phyloP scores from a whole-genome alignment of 2,113 vertebrate genomes.

The Pampusana beccarii region DNA sequence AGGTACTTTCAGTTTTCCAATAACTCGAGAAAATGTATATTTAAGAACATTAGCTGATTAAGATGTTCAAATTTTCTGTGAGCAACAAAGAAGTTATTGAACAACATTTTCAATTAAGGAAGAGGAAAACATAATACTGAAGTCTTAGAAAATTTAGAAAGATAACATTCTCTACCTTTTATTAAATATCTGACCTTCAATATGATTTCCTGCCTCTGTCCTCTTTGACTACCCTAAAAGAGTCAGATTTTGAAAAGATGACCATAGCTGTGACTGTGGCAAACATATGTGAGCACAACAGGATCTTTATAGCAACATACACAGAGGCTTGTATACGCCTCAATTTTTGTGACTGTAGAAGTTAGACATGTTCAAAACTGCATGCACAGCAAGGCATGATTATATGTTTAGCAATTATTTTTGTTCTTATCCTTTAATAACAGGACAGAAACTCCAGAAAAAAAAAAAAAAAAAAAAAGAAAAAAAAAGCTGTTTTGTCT shows the following conservation, averaged over 20 bases:
- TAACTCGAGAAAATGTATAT: neutral
- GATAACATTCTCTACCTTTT: neutral
- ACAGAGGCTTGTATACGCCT: neutral
- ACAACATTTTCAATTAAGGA: neutral
- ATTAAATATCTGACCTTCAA: neutral
- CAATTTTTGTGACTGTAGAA: neutral
- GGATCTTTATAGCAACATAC: neutral
- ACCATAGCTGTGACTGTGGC: neutral
- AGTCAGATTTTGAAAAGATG: neutral
- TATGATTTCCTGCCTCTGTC: neutral
- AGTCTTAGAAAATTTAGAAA: neutral
- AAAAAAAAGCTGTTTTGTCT: neutral
- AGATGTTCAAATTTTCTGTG: neutral
- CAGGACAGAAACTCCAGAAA: neutral
- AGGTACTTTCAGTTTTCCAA: neutral
- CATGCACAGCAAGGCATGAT: neutral
- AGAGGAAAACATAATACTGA: neutral
- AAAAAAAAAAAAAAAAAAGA: too few species aligned
- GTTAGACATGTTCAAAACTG: neutral
- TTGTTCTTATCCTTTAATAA: neutral
- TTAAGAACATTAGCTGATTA: neutral
- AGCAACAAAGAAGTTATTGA: neutral
- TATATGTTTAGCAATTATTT: neutral
- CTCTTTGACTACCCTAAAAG: neutral
- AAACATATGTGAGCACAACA: neutral